A percentile compares a stretch with the other conserved stretches of the same genome.
These are phyloP conservation scores for Terebella lapidaria DNA, from an alignment of 2,888 invertebrate genomes.

Conservation along the genomic window DNA sequence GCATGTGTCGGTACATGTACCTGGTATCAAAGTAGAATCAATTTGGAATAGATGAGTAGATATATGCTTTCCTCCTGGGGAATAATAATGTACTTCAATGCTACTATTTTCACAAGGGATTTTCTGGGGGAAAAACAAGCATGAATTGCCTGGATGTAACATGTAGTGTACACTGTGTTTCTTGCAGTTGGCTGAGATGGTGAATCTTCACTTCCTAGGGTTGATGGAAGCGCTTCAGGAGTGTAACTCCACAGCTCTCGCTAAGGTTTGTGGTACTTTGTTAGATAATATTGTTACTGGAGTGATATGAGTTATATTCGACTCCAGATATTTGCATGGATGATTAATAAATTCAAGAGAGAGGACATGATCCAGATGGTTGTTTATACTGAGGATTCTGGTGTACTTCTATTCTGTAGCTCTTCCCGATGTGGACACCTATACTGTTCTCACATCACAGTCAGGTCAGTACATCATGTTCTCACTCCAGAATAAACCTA, in stretches of 20 bases:
- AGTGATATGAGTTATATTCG: background rate
- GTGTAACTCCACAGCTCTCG: constrained; percentile 86
- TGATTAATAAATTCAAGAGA: constrained; percentile 2
- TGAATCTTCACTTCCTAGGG: constrained; percentile 92
- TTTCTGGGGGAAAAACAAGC: too few species aligned
- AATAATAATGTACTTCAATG: too few species aligned
- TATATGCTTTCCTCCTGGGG: too few species aligned
- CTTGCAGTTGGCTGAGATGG: constrained; percentile 87
- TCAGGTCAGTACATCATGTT: constrained; percentile 63
- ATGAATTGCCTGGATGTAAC: too few species aligned
- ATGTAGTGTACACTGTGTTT: too few species aligned
- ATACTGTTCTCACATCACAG: constrained; percentile 86
- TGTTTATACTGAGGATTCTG: too few species aligned
- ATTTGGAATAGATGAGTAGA: too few species aligned
- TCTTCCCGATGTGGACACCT: constrained; percentile 90
- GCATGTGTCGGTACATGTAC: too few species aligned
- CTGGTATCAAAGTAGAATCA: too few species aligned
- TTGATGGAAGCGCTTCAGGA: constrained; percentile 91
- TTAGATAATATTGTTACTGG: constrained; percentile 1
- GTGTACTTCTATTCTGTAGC: constrained; percentile 49
- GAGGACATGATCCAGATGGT: background rate
- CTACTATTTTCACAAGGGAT: too few species aligned
- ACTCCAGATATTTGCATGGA: background rate
- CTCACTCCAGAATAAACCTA: too few species aligned
- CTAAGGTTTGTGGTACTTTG: constrained; percentile 65